phyloP scores from a whole-genome alignment of 2,888 invertebrate species.

The Nebria brevicollis region DNA sequence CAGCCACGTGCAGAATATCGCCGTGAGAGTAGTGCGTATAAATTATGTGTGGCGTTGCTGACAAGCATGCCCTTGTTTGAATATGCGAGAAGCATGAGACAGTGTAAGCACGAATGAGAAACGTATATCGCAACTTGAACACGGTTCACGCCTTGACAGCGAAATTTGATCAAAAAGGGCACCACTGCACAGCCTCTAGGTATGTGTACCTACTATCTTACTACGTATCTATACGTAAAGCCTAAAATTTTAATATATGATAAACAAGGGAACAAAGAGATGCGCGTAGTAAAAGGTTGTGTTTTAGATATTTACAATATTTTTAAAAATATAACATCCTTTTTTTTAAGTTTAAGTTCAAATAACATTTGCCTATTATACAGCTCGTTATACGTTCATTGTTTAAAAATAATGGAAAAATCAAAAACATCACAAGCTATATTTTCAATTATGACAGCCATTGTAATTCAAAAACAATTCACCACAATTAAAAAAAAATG shows the following conservation, averaged over 20 bases:
- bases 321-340: neutral
- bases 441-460: too few species aligned
- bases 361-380: too few species aligned
- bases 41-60: slow-evolving; percentile 1
- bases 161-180: neutral
- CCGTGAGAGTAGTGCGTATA: neutral
- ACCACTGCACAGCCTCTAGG: neutral
- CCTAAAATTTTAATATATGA: neutral
- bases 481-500: too few species aligned
- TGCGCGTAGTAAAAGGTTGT: neutral
- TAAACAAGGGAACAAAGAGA: neutral
- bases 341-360: neutral
- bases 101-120: neutral
- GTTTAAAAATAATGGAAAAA: too few species aligned
- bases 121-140: neutral
- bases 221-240: neutral
- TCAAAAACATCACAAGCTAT: too few species aligned
- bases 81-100: neutral
- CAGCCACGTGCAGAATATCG: neutral
- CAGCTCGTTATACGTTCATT: too few species aligned
- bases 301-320: neutral
- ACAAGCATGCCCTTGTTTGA: neutral
- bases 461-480: too few species aligned
- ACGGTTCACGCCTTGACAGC: neutral
- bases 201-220: neutral